phyloP scores from a whole-genome alignment of 2,113 vertebrate species.

The Trematomus loennbergii region DNA sequence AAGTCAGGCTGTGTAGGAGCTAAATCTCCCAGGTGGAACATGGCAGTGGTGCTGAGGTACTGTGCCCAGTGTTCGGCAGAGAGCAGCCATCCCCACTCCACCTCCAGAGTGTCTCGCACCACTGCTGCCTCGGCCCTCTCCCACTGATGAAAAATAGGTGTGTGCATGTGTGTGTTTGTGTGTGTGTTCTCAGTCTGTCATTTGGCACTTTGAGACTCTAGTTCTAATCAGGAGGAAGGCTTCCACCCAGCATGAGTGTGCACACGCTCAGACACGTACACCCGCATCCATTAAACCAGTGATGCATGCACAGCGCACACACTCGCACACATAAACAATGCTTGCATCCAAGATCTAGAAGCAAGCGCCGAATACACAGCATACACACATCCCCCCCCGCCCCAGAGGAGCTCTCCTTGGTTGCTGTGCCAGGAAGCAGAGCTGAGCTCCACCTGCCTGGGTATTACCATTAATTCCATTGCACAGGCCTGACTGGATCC shows the following conservation, averaged over 20 bases:
- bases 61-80: slow-evolving; percentile 42
- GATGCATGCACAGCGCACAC: slow-evolving; percentile 28
- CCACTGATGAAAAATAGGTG: slow-evolving; percentile 67
- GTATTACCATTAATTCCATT: slow-evolving; percentile 82
- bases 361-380: slow-evolving; percentile 43
- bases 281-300: slow-evolving; percentile 49
- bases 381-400: slow-evolving; percentile 12
- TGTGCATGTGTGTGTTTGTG: slow-evolving; percentile 37
- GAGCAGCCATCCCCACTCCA: slow-evolving; percentile 40
- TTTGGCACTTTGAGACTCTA: slow-evolving; percentile 60
- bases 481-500: slow-evolving; percentile 69
- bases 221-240: slow-evolving; percentile 70
- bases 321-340: slow-evolving; percentile 49
- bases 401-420: slow-evolving; percentile 51
- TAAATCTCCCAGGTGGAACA: slow-evolving; percentile 67
- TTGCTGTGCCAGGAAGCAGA: slow-evolving; percentile 71
- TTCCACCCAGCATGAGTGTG: slow-evolving; percentile 34
- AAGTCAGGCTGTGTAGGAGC: slow-evolving; percentile 48
- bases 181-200: slow-evolving; percentile 25
- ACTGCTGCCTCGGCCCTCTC: slow-evolving; percentile 52
- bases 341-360: slow-evolving; percentile 48
- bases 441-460: slow-evolving; percentile 80
- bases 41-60: slow-evolving; percentile 45
- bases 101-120: slow-evolving; percentile 50
- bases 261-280: slow-evolving; percentile 35